These are phyloP conservation scores for Salvator merianae DNA, from an alignment of 2,113 vertebrate species.

Conservation along the genomic window DNA sequence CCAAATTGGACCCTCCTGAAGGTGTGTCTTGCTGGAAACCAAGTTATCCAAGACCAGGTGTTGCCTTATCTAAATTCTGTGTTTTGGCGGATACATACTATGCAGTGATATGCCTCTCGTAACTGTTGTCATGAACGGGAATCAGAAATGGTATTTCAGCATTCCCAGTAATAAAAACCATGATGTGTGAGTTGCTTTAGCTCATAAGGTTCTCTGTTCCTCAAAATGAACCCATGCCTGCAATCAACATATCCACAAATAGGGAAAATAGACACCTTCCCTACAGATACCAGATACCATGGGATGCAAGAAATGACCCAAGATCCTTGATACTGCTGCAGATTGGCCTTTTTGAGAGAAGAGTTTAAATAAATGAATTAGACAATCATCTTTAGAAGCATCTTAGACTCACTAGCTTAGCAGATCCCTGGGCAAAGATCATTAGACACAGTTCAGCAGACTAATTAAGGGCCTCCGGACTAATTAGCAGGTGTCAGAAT, in stretches of 20 bases:
- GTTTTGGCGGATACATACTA: no score
- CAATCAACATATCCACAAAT: not conserved
- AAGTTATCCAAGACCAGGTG: not conserved
- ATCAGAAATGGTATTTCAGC: not conserved
- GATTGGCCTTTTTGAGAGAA: not conserved
- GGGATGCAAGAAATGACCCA: not conserved
- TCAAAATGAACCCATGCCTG: not conserved
- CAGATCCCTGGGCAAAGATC: not conserved
- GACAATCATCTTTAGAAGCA: not conserved
- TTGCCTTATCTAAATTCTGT: not conserved
- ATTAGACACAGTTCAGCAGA: not conserved
- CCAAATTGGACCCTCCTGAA: not conserved
- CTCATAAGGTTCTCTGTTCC: not conserved
- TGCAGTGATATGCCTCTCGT: no score
- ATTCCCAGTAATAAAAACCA: not conserved
- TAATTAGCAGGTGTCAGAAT: slow-evolving; percentile 22
- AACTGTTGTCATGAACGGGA: not conserved
- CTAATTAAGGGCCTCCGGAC: not conserved
- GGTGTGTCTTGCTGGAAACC: not conserved
- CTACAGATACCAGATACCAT: not conserved
- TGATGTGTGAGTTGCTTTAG: not conserved
- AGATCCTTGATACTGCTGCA: not conserved
- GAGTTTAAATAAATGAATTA: not conserved
- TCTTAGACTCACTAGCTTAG: not conserved
- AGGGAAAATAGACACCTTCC: not conserved